phyloP scores from a whole-genome alignment of 92 coral and sea anemone species.

The Micromussa lordhowensis region DNA sequence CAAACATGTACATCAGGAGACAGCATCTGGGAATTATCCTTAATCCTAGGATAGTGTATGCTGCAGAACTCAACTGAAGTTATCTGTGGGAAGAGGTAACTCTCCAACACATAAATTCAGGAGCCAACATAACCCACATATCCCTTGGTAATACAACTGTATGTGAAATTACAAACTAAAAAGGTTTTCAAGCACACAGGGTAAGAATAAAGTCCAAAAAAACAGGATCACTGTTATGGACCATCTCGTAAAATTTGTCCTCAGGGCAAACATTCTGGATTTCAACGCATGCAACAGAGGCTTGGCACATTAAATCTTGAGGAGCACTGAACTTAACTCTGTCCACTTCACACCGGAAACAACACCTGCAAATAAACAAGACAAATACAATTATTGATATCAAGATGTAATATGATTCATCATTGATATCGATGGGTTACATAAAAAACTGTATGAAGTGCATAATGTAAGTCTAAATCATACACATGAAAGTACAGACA shows the following conservation, averaged over 20 bases:
- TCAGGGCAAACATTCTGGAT: not conserved
- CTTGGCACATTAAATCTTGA: not conserved
- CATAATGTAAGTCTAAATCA: too few relatives aligned
- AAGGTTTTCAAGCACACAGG: not conserved
- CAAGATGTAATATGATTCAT: too few relatives aligned
- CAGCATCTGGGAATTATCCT: too few relatives aligned
- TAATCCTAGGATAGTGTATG: not conserved
- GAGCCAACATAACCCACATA: not conserved
- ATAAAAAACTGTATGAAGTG: too few relatives aligned
- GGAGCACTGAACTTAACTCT: not conserved
- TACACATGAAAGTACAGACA: too few relatives aligned
- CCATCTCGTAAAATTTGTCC: not conserved
- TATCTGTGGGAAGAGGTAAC: not conserved
- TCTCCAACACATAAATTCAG: not conserved
- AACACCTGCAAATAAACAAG: not conserved
- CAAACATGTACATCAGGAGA: too few relatives aligned
- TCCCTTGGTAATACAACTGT: not conserved
- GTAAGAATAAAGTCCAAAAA: not conserved
- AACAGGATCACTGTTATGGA: not conserved
- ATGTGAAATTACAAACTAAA: not conserved
- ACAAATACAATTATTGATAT: too few relatives aligned
- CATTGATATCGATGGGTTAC: too few relatives aligned
- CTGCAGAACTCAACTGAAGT: conserved; percentile 7
- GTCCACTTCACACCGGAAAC: not conserved
- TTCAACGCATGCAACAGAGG: not conserved